Base-by-base conservation (phyloP, 2,797 vertebrate species). In the Florisuga fusca region DNA sequence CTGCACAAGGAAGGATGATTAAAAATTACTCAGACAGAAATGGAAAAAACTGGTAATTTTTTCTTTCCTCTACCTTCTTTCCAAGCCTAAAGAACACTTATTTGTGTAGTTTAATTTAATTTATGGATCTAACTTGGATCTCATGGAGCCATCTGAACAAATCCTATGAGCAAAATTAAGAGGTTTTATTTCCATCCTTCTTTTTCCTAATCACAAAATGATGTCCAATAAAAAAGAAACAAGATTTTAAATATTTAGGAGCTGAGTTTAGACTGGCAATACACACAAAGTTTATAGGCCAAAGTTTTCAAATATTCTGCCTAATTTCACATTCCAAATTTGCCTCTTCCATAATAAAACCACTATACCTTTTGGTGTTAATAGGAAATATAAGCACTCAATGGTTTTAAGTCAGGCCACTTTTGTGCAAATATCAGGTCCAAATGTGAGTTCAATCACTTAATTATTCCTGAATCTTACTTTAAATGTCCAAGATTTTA, bases 231-330 rank as follows among this genome's bases (percentile, higher is more conserved):
- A 95, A 96, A 96, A 87, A 36, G 43, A 92, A 89, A 85, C 62
- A 94, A 89, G 89, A 75, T 94, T 95, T 95, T 94, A 96, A 96
- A 89, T 90, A 97, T 95, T 95, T 92, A 95, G 72, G 25, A 57
- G 38, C 36, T 64, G 69, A 41, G 54, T 87, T 94, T 69, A 88
- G 33, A 46, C 34, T 86, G 76, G 59, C 61, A 87, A 38, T 53
- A 22, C 59, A 80, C 6, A 55, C 51, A 63, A 66, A 53, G n/a
- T 93, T 91, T 96, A 87, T 72, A 92, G 78, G 69, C 72, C 66
- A 74, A 64, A 68, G 17, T 85, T 77, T 85, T 78, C 72, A 89
- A 89, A 91, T 94, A 85, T 85, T 94, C 76, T 91, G 48, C 31
- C 55, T 75, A 68, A 93, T 91, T 95, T 93, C 91, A 11, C 45